Conservation (phyloP, 2,888 invertebrate species). For the Thecophora atra region DNA sequence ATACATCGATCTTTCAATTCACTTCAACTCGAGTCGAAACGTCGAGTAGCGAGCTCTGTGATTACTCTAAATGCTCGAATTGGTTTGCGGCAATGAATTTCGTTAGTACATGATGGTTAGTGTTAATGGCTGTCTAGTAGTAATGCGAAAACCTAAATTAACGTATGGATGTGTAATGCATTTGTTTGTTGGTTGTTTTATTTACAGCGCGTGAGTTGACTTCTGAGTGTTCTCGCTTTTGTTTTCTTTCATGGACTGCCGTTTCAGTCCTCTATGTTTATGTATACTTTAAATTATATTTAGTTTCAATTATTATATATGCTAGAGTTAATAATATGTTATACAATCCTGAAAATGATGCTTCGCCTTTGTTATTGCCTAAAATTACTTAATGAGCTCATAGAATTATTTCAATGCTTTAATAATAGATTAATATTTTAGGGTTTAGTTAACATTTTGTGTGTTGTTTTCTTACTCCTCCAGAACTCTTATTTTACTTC, state of each 20-base stretch:
- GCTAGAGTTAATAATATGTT: slow-evolving; percentile 56
- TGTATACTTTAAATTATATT: slow-evolving; percentile 39
- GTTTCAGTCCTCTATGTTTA: slow-evolving; percentile 32
- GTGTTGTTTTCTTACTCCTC: background rate
- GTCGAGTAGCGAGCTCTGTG: no score
- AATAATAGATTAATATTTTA: slow-evolving; percentile 29
- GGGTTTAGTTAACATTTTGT: slow-evolving; percentile 30
- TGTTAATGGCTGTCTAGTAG: no score
- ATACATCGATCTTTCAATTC: slow-evolving; percentile 33
- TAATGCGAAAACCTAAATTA: background rate
- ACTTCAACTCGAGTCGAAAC: slow-evolving; percentile 25
- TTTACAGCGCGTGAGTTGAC: background rate
- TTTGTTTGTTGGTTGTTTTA: background rate
- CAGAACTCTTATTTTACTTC: slow-evolving; percentile 14
- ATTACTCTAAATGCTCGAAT: no score
- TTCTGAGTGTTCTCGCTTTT: no score
- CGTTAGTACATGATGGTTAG: no score
- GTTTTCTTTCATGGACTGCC: no score
- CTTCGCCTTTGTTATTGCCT: slow-evolving; percentile 26
- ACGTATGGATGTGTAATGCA: background rate
- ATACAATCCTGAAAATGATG: slow-evolving; percentile 56
- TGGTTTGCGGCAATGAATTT: no score
- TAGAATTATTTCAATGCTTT: slow-evolving; percentile 33
- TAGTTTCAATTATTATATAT: slow-evolving; percentile 44
- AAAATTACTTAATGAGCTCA: slow-evolving; percentile 27